Evolutionary conservation across 2,888 invertebrate species (phyloP).

Genomic region (Salticus scenicus): DNA sequence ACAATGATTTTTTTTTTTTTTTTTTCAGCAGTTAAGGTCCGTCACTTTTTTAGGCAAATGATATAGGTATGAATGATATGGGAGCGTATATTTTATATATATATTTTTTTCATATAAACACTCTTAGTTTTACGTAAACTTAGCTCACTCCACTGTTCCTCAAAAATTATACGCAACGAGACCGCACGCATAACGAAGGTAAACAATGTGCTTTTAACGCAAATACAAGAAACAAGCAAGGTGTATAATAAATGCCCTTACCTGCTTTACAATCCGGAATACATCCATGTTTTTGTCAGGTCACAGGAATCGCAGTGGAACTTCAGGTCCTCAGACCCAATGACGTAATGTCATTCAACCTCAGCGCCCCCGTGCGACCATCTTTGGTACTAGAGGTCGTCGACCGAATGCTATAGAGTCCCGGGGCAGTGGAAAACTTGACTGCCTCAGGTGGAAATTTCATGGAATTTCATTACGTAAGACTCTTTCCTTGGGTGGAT

Average conservation of each 20-base stretch:
- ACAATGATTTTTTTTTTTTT: too few species aligned
- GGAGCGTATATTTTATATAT: too few species aligned
- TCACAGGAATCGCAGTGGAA: conserved; percentile 58
- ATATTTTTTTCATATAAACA: too few species aligned
- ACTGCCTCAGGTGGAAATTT: neutral
- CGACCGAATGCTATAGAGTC: conserved; percentile 29
- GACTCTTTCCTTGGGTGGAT: neutral
- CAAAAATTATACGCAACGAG: too few species aligned
- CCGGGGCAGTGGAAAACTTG: conserved; percentile 1
- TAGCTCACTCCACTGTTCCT: too few species aligned
- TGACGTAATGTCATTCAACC: conserved; percentile 27
- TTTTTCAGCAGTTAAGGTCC: too few species aligned
- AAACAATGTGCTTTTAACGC: neutral
- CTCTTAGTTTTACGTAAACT: too few species aligned
- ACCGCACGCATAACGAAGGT: too few species aligned
- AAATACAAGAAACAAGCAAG: conserved; percentile 1
- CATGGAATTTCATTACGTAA: neutral
- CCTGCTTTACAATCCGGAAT: conserved; percentile 38
- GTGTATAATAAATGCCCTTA: conserved; percentile 37
- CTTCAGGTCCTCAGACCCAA: conserved; percentile 19
- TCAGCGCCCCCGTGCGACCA: conserved; percentile 31
- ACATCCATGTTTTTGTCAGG: conserved; percentile 61
- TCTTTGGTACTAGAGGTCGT: conserved; percentile 50
- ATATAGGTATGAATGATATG: too few species aligned
- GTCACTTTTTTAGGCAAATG: too few species aligned